Conservation (phyloP, 2,888 invertebrate genomes). For the Empis livida region DNA sequence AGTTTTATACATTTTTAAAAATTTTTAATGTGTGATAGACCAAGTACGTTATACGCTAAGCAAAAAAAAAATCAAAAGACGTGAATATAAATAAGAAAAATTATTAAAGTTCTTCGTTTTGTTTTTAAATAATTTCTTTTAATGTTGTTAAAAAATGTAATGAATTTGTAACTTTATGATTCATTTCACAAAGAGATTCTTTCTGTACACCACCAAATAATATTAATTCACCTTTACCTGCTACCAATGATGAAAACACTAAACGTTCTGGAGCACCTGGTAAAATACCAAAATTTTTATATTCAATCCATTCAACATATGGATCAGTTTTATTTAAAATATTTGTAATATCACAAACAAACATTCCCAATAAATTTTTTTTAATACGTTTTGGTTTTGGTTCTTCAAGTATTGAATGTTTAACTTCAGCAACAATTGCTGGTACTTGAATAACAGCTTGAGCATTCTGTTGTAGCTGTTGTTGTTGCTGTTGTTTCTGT, state of each 20-base stretch:
- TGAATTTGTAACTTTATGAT: slow-evolving; percentile 63
- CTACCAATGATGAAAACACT: slow-evolving; percentile 77
- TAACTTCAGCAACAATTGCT: slow-evolving; percentile 9
- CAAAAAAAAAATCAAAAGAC: no score
- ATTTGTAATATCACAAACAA: slow-evolving; percentile 71
- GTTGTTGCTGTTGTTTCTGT: slow-evolving; percentile 21
- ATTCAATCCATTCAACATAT: slow-evolving; percentile 32
- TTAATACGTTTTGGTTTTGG: slow-evolving; percentile 45
- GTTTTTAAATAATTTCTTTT: slow-evolving; percentile 48
- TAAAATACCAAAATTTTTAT: slow-evolving; percentile 48
- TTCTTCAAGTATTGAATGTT: slow-evolving; percentile 23
- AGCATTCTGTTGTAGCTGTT: slow-evolving; percentile 18
- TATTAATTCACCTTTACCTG: slow-evolving; percentile 82
- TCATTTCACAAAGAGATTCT: slow-evolving; percentile 48
- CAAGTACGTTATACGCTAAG: no score
- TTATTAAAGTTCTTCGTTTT: no score
- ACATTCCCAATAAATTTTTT: slow-evolving; percentile 63
- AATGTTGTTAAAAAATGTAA: slow-evolving; percentile 64
- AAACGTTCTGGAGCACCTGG: slow-evolving; percentile 73
- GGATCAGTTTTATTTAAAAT: slow-evolving; percentile 48
- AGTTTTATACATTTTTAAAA: no score
- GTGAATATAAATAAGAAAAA: no score
- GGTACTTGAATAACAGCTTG: slow-evolving; percentile 14
- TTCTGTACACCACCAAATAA: slow-evolving; percentile 94
- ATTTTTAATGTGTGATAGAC: no score